A percentile compares a stretch with the other conserved stretches of the same genome.
Conservation (phyloP, 2,888 invertebrate genomes). For the Folsomia candida region DNA sequence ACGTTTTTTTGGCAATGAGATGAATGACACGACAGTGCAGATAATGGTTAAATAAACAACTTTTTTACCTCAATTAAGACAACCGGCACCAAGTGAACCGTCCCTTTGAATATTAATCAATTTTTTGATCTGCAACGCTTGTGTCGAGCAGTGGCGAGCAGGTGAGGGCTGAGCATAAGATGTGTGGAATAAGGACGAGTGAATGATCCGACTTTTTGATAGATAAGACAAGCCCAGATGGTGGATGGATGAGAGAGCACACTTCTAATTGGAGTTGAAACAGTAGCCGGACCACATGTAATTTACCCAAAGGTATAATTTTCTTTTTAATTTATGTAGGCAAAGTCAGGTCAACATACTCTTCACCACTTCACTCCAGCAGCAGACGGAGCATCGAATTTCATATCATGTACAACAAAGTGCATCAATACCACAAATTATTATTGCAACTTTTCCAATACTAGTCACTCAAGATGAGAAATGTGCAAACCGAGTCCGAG, state of each 20-base stretch:
- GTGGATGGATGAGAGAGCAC: conserved; percentile 5
- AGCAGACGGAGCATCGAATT: no score
- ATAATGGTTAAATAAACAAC: background rate
- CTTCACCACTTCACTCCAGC: background rate
- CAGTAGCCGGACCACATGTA: conserved; percentile 7
- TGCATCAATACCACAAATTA: background rate
- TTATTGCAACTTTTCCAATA: background rate
- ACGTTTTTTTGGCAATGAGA: background rate
- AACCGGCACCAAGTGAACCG: conserved; percentile 1
- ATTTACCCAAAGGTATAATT: background rate
- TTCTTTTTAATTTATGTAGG: conserved; percentile 1
- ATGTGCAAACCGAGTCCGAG: background rate
- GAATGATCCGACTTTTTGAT: background rate
- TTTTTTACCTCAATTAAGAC: conserved; percentile 4
- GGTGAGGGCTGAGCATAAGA: no score
- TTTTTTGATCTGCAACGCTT: background rate
- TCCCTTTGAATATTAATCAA: background rate
- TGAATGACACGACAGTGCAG: background rate
- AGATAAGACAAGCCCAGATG: background rate
- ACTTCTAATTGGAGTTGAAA: conserved; percentile 8
- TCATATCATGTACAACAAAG: background rate
- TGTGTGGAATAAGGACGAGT: background rate
- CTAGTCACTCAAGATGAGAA: background rate
- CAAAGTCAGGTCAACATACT: background rate
- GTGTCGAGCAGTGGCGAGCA: background rate